phyloP scores from a whole-genome alignment of 2,888 invertebrate genomes.

The Caenorhabditis japonica region DNA sequence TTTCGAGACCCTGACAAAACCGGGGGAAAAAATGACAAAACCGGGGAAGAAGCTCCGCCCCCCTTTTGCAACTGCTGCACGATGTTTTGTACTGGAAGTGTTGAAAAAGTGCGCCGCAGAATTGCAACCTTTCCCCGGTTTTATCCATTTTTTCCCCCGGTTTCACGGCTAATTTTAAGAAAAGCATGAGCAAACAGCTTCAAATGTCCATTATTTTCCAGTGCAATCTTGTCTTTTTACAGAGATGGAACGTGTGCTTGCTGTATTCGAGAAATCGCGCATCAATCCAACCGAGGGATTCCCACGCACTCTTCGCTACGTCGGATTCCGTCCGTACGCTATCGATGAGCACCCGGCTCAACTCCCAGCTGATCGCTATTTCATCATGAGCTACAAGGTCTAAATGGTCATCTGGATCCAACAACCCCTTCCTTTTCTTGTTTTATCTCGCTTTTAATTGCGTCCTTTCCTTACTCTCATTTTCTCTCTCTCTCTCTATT shows the following conservation, averaged over 20 bases:
- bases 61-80: too few relatives aligned
- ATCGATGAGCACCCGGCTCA: conserved; percentile 55
- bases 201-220: too few relatives aligned
- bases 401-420: conserved; percentile 31
- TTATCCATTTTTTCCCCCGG: too few relatives aligned
- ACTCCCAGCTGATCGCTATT: conserved; percentile 54
- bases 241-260: conserved; percentile 58
- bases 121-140: too few relatives aligned
- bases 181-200: too few relatives aligned
- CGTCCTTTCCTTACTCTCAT: conserved; percentile 5
- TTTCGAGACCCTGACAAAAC: too few relatives aligned
- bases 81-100: too few relatives aligned
- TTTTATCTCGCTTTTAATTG: conserved; percentile 17
- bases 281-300: conserved; percentile 58
- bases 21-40: too few relatives aligned
- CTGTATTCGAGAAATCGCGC: conserved; percentile 58
- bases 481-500: not conserved
- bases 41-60: too few relatives aligned
- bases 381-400: conserved; percentile 65
- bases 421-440: conserved; percentile 13
- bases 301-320: conserved; percentile 65
- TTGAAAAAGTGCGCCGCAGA: too few relatives aligned
- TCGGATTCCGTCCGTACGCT: conserved; percentile 64
- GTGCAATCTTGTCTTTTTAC: too few relatives aligned
- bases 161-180: too few relatives aligned